phyloP scores from a whole-genome alignment of 2,797 vertebrate genomes.

The Chromobotia macracanthus region DNA sequence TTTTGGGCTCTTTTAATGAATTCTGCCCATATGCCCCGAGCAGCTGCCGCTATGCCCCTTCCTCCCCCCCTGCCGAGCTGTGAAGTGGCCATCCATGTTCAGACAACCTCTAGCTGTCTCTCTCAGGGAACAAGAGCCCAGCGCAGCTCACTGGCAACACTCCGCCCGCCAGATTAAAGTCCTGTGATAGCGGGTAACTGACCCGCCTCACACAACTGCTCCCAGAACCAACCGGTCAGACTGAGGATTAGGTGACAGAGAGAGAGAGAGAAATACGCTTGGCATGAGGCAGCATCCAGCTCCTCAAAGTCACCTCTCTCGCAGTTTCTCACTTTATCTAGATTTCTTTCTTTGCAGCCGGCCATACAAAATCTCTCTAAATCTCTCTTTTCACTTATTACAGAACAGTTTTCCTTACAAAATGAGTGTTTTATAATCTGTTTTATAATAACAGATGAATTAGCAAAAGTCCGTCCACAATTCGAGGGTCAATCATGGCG shows the following conservation, averaged over 20 bases:
- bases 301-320: too few relatives aligned
- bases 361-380: too few relatives aligned
- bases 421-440: too few relatives aligned
- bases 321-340: constrained; percentile 5
- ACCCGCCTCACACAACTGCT: constrained; percentile 75
- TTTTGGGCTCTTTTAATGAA: constrained; percentile 90
- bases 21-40: constrained; percentile 95
- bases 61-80: constrained; percentile 75
- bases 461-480: too few relatives aligned
- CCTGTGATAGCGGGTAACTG: constrained; percentile 73
- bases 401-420: too few relatives aligned
- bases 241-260: constrained; percentile 75
- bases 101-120: constrained; percentile 89
- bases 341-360: not conserved
- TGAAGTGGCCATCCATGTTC: constrained; percentile 87
- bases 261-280: constrained; percentile 20
- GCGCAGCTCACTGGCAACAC: too few relatives aligned
- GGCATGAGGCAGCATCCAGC: too few relatives aligned
- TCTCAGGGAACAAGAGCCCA: constrained; percentile 68
- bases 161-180: constrained; percentile 69
- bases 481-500: too few relatives aligned
- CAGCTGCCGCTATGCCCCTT: constrained; percentile 88
- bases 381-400: too few relatives aligned
- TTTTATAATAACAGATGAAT: too few relatives aligned
- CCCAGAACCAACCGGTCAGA: constrained; percentile 72